Base-by-base conservation (phyloP, 1,140 invertebrate genomes). In the Pseudomyrmex dendroicus region DNA sequence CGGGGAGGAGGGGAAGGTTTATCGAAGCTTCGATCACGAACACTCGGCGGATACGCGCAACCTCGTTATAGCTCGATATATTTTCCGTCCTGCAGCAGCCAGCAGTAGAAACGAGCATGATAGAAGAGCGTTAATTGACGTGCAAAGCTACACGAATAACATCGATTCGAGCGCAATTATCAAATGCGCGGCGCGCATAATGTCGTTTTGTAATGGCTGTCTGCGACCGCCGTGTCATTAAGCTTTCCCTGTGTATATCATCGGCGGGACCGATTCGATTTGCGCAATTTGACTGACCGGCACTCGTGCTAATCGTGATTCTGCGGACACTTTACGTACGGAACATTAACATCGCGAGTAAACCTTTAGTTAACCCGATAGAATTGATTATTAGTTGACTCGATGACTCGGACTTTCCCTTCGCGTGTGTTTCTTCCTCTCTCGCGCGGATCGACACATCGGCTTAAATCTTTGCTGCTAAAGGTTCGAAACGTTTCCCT, bases 311-410 rank as follows among this genome's bases (percentile, higher is more conserved):
- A 78, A 82, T 73, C 78, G 35, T 35, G 54, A 61, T 59, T 80
- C 48, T 46, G 61, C 9, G 22, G 48, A 82, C 20, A 76, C 70
- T 54, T 63, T 62, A 73, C 50, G n/a, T n/a, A 63, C 9, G 17
- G 4, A 63, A 22, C 50, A 74, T 35, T 63, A 82, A 25, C 25
- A 54, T 22, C 35, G 35, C 35, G 35, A 48, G 13, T 13, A 22
- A 72, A 10, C 2, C 17, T 56, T 80, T 52, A 56, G 52, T 77
- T 61, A 70, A 82, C 17, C 17, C 35, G 70, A 15, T 61, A 48
- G 56, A 35, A 78, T 56, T 46, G 73, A 68, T 72, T 70, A 83
- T 73, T 87, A 86, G 84, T 87, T 73, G 77, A 87, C 73, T 78
- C 61, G 56, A 61, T 62, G 59, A 52, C 22, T 25, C 20, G 17